Percentiles rank a stretch among this genome's conserved stretches.
These are phyloP conservation scores for Gerris buenoi DNA, from an alignment of 1,140 invertebrate species.

Conservation along the genomic window DNA sequence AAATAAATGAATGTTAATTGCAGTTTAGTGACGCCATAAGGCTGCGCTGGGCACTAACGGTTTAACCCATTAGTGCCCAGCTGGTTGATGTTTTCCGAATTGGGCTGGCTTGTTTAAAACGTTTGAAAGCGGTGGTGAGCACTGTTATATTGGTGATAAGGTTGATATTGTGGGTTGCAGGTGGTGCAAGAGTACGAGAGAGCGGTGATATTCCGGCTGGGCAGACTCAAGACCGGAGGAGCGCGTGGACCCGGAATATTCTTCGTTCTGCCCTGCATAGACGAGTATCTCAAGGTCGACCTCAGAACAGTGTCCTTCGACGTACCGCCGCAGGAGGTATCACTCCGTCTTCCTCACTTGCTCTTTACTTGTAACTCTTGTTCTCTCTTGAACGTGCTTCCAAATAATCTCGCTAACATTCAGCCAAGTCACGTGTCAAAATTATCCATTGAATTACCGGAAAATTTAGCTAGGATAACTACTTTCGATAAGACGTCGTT, in stretches of 20 bases:
- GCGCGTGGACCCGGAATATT: conserved; percentile 77
- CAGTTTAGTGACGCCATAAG: too few species aligned
- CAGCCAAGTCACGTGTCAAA: too few species aligned
- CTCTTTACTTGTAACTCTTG: too few species aligned
- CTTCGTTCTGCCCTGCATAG: conserved; percentile 88
- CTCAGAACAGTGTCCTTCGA: conserved; percentile 81
- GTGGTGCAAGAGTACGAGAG: conserved; percentile 64
- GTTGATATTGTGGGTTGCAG: conserved; percentile 29
- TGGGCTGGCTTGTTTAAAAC: not conserved
- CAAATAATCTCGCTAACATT: too few species aligned
- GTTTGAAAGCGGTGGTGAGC: not conserved
- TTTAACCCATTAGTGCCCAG: too few species aligned
- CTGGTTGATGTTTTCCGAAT: not conserved
- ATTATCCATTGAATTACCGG: too few species aligned
- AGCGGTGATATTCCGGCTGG: conserved; percentile 59
- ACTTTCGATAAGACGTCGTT: too few species aligned
- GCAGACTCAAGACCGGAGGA: conserved; percentile 46
- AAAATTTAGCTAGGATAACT: too few species aligned
- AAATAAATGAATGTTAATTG: too few species aligned
- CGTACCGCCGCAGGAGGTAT: conserved; percentile 86
- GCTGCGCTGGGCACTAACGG: too few species aligned
- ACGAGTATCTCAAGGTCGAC: conserved; percentile 80
- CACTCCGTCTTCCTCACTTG: too few species aligned
- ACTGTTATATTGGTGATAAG: not conserved
- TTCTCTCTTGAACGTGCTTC: too few species aligned